Conservation (phyloP, 2,888 invertebrate genomes). For the Eurytoma adleriae region DNA sequence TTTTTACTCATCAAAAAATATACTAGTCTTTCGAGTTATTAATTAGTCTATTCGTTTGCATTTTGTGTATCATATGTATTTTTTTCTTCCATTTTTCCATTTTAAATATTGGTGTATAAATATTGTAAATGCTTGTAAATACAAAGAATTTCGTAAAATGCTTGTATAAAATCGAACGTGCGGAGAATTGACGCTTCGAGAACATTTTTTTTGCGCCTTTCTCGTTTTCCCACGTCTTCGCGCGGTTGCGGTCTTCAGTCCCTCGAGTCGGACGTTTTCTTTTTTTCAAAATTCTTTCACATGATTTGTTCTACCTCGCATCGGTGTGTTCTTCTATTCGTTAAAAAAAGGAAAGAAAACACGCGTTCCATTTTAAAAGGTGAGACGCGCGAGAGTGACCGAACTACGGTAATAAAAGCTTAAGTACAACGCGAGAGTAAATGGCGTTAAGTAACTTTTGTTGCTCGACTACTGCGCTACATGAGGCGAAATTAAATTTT, state of each 20-base stretch:
- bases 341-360: constrained; percentile 42
- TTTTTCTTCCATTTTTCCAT: constrained; percentile 8
- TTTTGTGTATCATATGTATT: constrained; percentile 17
- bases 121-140: constrained; percentile 62
- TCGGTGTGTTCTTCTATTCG: background rate
- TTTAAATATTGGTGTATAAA: constrained; percentile 57
- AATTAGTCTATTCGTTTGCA: constrained; percentile 54
- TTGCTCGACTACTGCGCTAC: constrained; percentile 52
- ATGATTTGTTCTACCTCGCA: constrained; percentile 16
- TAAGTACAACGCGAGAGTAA: constrained; percentile 60
- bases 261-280: no score
- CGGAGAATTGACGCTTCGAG: constrained; percentile 50
- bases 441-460: constrained; percentile 61
- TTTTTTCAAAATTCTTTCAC: constrained; percentile 5
- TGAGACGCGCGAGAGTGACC: constrained; percentile 31
- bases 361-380: constrained; percentile 66
- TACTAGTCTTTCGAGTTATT: constrained; percentile 60
- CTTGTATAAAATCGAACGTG: constrained; percentile 61
- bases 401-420: constrained; percentile 53
- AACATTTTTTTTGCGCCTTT: constrained; percentile 44
- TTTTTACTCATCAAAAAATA: constrained; percentile 63
- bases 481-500: constrained; percentile 57
- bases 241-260: constrained; percentile 8
- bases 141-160: constrained; percentile 65
- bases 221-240: constrained; percentile 9